Evolutionary conservation across 1,140 invertebrate species (phyloP).

Genomic region (Drosophila subobscura): DNA sequence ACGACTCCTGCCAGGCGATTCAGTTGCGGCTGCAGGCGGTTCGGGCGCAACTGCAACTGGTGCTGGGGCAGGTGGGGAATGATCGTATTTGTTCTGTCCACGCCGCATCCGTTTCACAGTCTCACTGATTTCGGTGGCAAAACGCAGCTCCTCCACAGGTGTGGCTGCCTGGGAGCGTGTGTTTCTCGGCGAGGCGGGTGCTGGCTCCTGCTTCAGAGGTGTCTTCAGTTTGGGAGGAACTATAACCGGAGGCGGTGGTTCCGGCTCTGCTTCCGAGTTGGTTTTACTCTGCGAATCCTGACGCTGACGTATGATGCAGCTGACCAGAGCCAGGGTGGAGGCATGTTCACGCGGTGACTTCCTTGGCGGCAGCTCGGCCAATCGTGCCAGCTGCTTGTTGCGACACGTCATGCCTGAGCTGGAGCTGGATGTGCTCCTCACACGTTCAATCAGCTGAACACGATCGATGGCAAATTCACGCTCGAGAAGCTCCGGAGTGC

Average conservation of each 20-base stretch:
- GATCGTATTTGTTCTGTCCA: slow-evolving; percentile 79
- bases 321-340: slow-evolving; percentile 91
- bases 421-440: slow-evolving; percentile 65
- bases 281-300: slow-evolving; percentile 83
- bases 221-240: slow-evolving; percentile 31
- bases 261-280: slow-evolving; percentile 70
- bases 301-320: slow-evolving; percentile 86
- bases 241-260: slow-evolving; percentile 27
- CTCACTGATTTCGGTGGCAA: slow-evolving; percentile 79
- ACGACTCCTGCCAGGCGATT: slow-evolving; percentile 39
- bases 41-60: neutral
- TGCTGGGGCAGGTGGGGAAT: slow-evolving; percentile 53
- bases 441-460: slow-evolving; percentile 54
- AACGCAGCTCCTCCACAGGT: slow-evolving; percentile 74
- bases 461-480: slow-evolving; percentile 64
- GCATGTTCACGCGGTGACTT: slow-evolving; percentile 93
- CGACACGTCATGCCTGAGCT: slow-evolving; percentile 61
- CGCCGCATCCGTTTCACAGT: slow-evolving; percentile 77
- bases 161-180: slow-evolving; percentile 73
- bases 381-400: slow-evolving; percentile 80
- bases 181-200: slow-evolving; percentile 36
- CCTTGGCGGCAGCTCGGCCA: slow-evolving; percentile 87
- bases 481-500: slow-evolving; percentile 70
- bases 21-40: neutral
- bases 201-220: slow-evolving; percentile 50